Base-by-base conservation (phyloP, 2,888 invertebrate genomes). In the Arctia plantaginis region DNA sequence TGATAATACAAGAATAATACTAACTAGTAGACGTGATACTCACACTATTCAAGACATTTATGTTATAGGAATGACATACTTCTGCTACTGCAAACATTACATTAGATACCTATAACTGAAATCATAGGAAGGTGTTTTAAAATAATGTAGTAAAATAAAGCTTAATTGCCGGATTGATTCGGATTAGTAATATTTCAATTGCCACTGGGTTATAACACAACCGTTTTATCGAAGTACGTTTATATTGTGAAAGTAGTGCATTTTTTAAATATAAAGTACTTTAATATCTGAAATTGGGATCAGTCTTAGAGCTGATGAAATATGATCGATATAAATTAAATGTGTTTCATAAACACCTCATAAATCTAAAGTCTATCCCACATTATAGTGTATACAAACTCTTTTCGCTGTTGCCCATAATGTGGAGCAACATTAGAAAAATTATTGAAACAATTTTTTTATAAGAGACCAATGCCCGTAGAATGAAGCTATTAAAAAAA, bases 291-390 rank as follows among this genome's bases (percentile, higher is more conserved):
- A 47, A 65, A 23, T 27, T 33, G n/a, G 4, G 33, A 71, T 27
- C 44, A 70, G 27, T 70, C 47, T 33, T 33, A 47, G 35, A 47
- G 33, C 33, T 74, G 35, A 66, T 66, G 66, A 69, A 70, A 74
- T 41, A 65, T 51, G 6, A 41, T 18, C 18, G n/a, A 44, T 66
- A 35, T 65, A 69, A 70, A 69, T 73, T 66, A 66, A 66, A 70
- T 41, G 33, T 20, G 33, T 74, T 74, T 74, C 69, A 59, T 70
- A 66, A 74, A 70, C 69, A 74, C 59, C 23, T 73, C 69, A 51
- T 73, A 73, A 69, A 69, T 69, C 20, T 3, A 51, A 55, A 65
- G 51, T 55, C 41, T 30, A 62, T 30, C 62, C 39, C 39, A 68
- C 7, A 64, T 55, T 27, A 51, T 12, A 35, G n/a, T 68, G 30